Evolutionary conservation across 1,140 invertebrate species (phyloP), one percentile per base, ranked within the genome.

Genomic region (Drosophila yakuba): DNA sequence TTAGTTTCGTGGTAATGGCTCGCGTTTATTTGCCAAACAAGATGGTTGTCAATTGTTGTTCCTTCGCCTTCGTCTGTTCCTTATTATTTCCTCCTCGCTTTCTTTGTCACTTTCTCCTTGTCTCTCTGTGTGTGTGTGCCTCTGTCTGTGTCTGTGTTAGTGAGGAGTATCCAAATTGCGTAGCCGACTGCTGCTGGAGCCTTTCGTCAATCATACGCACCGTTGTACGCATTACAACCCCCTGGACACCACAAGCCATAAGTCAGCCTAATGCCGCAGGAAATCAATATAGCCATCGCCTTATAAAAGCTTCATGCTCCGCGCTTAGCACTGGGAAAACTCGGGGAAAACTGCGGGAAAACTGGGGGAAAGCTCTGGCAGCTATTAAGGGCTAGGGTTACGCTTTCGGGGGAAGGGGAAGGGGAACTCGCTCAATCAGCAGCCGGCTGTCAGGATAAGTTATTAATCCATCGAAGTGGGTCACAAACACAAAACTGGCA

Each of bases 1-100:
- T 86, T 78, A 88, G 83, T 86, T 85, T 82, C 56, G 74, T 82
- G 68, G 68, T 75, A 85, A 85, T 85, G 75, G 81, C 62, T 60
- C 47, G 63, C 67, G 54, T 85, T 85, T 84, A 85, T 85, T 84
- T 85, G 77, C 78, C 81, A 79, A 82, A 82, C 79, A 67, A 80
- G 77, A 79, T 74, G 60, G 43, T 74, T 51, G 75, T 67, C 72
- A 66, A 72, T 76, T 81, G 60, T 64, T 36, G n/a, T 15, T 36
- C n/a, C 15, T 11, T 51, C 10, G 48, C 28, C 17, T 17, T 17
- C 28, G 48, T 57, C 57, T 69, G 52, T 59, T 36, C 20, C 41
- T 47, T 61, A 56, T 56, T 63, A 36, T 62, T 69, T 28, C 38
- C 4, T 14, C 47, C 20, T n/a, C 5, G 25, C 51, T 7, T 61